Conservation (phyloP, 2,113 vertebrate genomes). For the Ciconia stormi region DNA sequence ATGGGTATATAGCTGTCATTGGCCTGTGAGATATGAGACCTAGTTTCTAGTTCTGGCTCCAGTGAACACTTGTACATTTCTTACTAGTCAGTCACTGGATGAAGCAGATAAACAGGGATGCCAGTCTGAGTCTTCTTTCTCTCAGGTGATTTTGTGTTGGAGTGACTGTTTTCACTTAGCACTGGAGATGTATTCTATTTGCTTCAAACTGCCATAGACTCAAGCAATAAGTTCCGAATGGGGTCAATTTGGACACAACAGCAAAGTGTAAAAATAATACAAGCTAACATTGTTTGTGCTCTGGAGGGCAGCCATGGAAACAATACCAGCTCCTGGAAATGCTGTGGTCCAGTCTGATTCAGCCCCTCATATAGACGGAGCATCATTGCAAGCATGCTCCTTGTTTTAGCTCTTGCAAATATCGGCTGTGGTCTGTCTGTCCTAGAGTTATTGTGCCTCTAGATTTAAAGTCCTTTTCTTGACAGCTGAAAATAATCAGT, state of each 20-base stretch:
- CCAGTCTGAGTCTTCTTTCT: not conserved
- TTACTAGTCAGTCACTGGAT: not conserved
- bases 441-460: not conserved
- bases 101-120: not conserved
- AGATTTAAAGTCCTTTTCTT: not conserved
- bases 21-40: not conserved
- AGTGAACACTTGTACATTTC: not conserved
- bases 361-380: not conserved
- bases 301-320: not conserved
- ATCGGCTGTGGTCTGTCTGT: not conserved
- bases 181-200: not conserved
- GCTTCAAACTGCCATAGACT: not conserved
- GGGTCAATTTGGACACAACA: not conserved
- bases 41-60: not conserved
- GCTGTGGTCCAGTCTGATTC: not conserved
- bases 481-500: not conserved
- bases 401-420: not conserved
- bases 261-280: not conserved
- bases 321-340: not conserved
- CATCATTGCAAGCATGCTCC: not conserved
- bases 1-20: accelerated
- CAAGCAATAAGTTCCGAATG: not conserved
- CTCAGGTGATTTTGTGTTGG: not conserved
- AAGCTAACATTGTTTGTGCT: not conserved
- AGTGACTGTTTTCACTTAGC: not conserved